Percentiles rank a stretch among this genome's conserved stretches.
Evolutionary conservation across 1,140 invertebrate species (phyloP).

Genomic region (Brachionus plicatilis): DNA sequence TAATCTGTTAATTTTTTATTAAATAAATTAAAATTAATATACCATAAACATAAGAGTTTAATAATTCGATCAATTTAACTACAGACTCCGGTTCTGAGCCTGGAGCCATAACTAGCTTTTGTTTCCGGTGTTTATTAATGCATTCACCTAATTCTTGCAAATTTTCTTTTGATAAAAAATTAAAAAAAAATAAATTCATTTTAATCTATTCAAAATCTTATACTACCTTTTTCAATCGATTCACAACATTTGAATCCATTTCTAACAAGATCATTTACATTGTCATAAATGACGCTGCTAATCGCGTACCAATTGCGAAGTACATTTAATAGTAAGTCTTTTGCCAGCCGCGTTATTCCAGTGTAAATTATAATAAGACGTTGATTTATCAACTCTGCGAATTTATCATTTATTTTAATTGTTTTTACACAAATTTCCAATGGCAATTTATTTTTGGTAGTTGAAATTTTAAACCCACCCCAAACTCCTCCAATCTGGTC

Average conservation of each 20-base stretch:
- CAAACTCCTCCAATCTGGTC: constrained; percentile 59
- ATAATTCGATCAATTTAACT: constrained; percentile 48
- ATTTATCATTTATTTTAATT: constrained; percentile 46
- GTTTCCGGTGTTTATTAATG: constrained; percentile 55
- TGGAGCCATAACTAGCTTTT: constrained; percentile 58
- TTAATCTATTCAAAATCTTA: neutral
- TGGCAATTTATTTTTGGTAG: constrained; percentile 51
- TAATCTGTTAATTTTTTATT: too few species aligned
- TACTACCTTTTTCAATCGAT: constrained; percentile 51
- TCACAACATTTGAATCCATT: constrained; percentile 50
- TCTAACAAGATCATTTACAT: constrained; percentile 50
- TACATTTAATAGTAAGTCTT: constrained; percentile 59
- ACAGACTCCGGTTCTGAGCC: constrained; percentile 56
- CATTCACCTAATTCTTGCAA: constrained; percentile 51
- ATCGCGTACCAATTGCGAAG: constrained; percentile 60
- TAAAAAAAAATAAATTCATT: neutral
- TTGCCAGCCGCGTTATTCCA: constrained; percentile 60
- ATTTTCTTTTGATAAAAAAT: constrained; percentile 46
- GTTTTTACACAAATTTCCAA: constrained; percentile 50
- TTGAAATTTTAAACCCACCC: constrained; percentile 56
- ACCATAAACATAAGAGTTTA: constrained; percentile 49
- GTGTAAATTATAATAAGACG: constrained; percentile 59
- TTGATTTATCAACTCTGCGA: constrained; percentile 51
- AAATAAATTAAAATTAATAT: constrained; percentile 41
- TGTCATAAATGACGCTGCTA: constrained; percentile 53